Base-by-base conservation (phyloP, 2,888 invertebrate species). In the Kuschelorhynchus macadamiae region DNA sequence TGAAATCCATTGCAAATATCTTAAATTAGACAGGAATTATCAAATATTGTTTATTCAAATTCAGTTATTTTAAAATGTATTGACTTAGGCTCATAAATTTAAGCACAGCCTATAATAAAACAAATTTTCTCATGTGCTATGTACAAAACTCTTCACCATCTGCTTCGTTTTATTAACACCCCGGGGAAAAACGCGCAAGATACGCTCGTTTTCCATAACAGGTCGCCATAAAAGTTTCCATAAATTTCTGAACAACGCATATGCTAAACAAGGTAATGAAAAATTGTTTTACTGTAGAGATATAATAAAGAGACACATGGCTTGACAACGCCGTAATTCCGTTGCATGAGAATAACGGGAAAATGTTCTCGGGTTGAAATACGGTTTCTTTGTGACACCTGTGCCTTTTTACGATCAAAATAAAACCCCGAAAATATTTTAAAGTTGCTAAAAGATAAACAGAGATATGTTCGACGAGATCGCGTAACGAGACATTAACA, bases 191-290 rank as follows among this genome's bases (percentile, higher is more conserved):
- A 57, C 46, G 52, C 33, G 25, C 17, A 63, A 56, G 62, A 47
- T 42, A 67, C 62, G 44, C 52, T 12, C 52, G 62, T 62, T 52
- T 39, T 36, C 52, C 41, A 63, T 63, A 67, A 62, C 39, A 42
- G 63, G 42, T 67, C 30, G 39, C 60, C 52, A 57, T 67, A 62
- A 63, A 62, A 46, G 41, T 57, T 67, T 33, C 63, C 63, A 56
- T 55, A 53, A 61, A 61, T 53, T 67, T 46, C 55, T 36, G 52
- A 56, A 67, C 49, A 32, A 49, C 63, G 49, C 67, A 63, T 63
- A 67, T 67, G 67, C 62, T 67, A 67, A 67, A 67, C 57, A 63
- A 63, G 52, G 57, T 63, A 63, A 67, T 67, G 67, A 67, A 67
- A 67, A 67, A 67, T 67, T 67, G 67, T 67, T 67, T 57, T 63